phyloP scores from a whole-genome alignment of 2,888 invertebrate genomes.

The Lissocephala sabroskyi region DNA sequence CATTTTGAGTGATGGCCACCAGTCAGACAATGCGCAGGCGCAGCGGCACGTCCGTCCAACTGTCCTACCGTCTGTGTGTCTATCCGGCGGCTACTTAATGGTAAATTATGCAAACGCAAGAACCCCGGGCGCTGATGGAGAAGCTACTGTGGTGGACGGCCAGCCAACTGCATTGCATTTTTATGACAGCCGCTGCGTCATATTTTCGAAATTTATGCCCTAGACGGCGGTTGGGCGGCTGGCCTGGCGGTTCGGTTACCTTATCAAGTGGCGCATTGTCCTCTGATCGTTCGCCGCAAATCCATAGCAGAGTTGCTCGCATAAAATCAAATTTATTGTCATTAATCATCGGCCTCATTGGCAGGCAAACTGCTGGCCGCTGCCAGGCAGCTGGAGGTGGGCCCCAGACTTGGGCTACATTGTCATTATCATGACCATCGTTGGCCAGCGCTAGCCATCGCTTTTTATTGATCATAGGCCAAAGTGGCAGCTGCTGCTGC shows the following conservation, averaged over 20 bases:
- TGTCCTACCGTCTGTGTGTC: neutral
- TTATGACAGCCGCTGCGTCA: slow-evolving; percentile 49
- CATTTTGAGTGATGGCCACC: slow-evolving; percentile 57
- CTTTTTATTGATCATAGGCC: slow-evolving; percentile 6
- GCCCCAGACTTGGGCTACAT: slow-evolving; percentile 33
- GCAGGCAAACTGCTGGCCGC: neutral
- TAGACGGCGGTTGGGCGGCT: neutral
- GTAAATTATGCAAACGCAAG: slow-evolving; percentile 10
- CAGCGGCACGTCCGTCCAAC: neutral
- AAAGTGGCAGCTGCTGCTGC: slow-evolving; percentile 6
- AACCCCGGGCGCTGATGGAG: neutral
- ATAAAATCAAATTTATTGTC: slow-evolving; percentile 57
- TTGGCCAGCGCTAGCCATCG: slow-evolving; percentile 26
- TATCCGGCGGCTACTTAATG: neutral
- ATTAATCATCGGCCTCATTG: slow-evolving; percentile 45
- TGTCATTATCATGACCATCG: slow-evolving; percentile 53
- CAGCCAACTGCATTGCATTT: slow-evolving; percentile 47
- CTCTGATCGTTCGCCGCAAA: neutral
- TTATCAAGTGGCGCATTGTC: slow-evolving; percentile 47
- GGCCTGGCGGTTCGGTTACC: neutral
- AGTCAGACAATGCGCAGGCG: slow-evolving; percentile 50
- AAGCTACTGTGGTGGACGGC: neutral
- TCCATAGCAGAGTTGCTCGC: slow-evolving; percentile 3
- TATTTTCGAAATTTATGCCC: slow-evolving; percentile 49
- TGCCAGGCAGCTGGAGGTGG: slow-evolving; percentile 13